These are phyloP conservation scores for Holcopasites calliopsidis DNA, from an alignment of 1,140 invertebrate species.

Conservation along the genomic window DNA sequence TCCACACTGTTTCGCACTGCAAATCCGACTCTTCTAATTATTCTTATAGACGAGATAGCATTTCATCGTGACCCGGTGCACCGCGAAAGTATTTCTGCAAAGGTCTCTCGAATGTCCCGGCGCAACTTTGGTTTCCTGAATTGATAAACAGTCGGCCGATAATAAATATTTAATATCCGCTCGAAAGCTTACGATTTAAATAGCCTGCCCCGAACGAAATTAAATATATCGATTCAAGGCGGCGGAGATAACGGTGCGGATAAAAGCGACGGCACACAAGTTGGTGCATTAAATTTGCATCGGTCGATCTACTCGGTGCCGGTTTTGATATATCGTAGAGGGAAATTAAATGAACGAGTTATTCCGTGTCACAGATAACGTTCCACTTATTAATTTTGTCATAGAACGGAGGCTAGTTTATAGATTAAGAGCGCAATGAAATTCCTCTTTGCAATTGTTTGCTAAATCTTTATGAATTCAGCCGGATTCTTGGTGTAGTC, in stretches of 20 bases:
- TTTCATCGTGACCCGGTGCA: neutral
- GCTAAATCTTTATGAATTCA: too few species aligned
- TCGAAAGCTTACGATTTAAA: neutral
- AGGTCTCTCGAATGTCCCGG: neutral
- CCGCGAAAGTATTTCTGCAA: neutral
- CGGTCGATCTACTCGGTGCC: too few species aligned
- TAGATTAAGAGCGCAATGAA: too few species aligned
- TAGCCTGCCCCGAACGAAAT: neutral
- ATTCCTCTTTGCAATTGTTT: too few species aligned
- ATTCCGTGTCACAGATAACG: too few species aligned
- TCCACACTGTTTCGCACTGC: neutral
- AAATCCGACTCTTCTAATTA: neutral
- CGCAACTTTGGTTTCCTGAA: neutral
- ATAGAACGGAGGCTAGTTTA: too few species aligned
- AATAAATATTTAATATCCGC: neutral
- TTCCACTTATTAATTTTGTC: too few species aligned
- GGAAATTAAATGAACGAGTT: neutral
- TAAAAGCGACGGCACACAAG: too few species aligned
- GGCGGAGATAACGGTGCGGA: too few species aligned
- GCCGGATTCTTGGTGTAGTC: too few species aligned
- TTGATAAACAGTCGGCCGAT: neutral
- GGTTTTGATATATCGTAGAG: neutral
- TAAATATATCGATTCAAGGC: constrained; percentile 3
- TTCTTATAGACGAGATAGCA: neutral
- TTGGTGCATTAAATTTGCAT: too few species aligned